Evolutionary conservation across 2,888 invertebrate genomes (phyloP).

Genomic region (Idaea dimidiata): DNA sequence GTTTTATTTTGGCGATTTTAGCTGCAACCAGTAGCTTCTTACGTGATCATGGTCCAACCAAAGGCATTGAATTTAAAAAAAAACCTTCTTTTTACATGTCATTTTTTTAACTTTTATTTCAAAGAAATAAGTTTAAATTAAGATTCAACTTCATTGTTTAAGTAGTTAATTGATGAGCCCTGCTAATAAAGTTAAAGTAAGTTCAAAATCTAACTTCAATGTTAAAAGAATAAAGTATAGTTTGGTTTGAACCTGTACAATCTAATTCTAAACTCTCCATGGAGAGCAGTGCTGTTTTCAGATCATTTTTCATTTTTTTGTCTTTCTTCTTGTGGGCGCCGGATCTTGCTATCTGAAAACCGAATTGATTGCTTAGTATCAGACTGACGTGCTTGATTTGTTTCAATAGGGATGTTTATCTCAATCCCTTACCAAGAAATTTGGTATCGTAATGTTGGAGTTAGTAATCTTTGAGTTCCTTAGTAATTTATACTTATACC

Average conservation of each 20-base stretch:
- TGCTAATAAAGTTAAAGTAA: background rate
- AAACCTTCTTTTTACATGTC: too few relatives aligned
- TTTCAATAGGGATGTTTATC: background rate
- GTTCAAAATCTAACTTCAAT: background rate
- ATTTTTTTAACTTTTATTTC: too few relatives aligned
- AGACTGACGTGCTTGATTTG: background rate
- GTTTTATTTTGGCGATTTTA: too few relatives aligned
- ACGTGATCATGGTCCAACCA: too few relatives aligned
- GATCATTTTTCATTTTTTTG: conserved; percentile 50
- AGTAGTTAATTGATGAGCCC: background rate
- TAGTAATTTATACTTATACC: too few relatives aligned
- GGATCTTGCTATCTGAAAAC: conserved; percentile 76
- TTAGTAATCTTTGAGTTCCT: too few relatives aligned
- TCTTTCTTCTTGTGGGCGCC: conserved; percentile 80
- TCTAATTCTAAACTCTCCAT: conserved; percentile 41
- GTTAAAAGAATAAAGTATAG: background rate
- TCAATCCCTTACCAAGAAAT: too few relatives aligned
- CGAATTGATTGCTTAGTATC: background rate
- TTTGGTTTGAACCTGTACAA: conserved; percentile 44
- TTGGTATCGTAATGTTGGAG: too few relatives aligned
- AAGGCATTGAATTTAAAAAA: too few relatives aligned
- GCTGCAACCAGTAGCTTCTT: too few relatives aligned
- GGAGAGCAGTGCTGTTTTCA: conserved; percentile 45
- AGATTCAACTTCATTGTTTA: too few relatives aligned
- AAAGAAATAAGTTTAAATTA: too few relatives aligned